Percentiles rank a stretch among this genome's conserved stretches.
These are phyloP conservation scores for Chironomus tentans DNA, from an alignment of 2,888 invertebrate genomes.

Conservation along the genomic window DNA sequence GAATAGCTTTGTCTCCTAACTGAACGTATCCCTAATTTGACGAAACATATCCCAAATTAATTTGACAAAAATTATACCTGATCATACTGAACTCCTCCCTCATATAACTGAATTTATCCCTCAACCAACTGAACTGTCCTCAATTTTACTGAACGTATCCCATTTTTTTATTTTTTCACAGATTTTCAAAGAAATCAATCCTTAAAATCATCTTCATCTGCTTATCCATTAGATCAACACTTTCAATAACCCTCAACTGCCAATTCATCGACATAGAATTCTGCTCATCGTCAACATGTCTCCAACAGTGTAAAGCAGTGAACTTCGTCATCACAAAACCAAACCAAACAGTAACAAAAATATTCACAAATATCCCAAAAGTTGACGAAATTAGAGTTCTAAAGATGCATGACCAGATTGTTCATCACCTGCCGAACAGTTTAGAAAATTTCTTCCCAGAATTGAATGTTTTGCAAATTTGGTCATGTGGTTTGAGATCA, in stretches of 20 bases:
- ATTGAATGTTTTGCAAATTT: background rate
- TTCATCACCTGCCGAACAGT: background rate
- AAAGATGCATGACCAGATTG: background rate
- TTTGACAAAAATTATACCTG: too few species aligned
- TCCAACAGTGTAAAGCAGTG: background rate
- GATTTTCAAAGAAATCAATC: background rate
- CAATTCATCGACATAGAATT: background rate
- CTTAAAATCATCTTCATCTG: background rate
- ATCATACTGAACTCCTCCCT: too few species aligned
- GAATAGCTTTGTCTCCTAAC: too few species aligned
- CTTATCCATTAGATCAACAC: background rate
- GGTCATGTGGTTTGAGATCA: background rate
- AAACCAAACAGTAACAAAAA: background rate
- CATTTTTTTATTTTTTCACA: background rate
- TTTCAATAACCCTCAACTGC: constrained; percentile 1
- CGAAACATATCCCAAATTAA: too few species aligned
- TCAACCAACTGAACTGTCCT: too few species aligned
- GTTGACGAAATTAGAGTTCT: background rate
- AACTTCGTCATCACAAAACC: background rate
- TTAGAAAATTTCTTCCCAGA: constrained; percentile 3
- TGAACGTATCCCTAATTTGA: too few species aligned
- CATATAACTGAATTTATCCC: too few species aligned
- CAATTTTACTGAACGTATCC: too few species aligned
- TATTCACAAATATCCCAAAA: background rate
- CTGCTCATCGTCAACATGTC: background rate